Percentiles rank a stretch among this genome's conserved stretches.
These are phyloP conservation scores for Noctua comes DNA, from an alignment of 2,888 invertebrate genomes.

Conservation along the genomic window DNA sequence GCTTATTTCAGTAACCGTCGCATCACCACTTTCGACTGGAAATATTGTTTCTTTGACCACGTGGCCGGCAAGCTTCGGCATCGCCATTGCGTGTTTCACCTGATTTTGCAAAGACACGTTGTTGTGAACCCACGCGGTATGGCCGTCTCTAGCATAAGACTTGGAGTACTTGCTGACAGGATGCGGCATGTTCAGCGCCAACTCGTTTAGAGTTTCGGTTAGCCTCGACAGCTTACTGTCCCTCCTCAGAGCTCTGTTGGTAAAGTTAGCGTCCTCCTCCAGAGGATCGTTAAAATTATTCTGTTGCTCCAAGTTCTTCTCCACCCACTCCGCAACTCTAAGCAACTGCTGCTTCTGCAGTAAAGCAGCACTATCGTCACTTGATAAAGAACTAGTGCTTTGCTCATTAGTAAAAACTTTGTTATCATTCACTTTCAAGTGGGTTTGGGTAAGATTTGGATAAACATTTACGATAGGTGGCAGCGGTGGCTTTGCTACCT, in stretches of 20 bases:
- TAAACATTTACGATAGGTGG: constrained; percentile 87
- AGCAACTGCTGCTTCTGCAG: constrained; percentile 92
- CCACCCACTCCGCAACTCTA: constrained; percentile 94
- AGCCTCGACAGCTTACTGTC: constrained; percentile 83
- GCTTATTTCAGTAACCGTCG: constrained; percentile 82
- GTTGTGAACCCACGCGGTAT: constrained; percentile 80
- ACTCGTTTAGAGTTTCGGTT: constrained; percentile 85
- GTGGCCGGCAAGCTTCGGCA: constrained; percentile 76
- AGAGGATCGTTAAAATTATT: constrained; percentile 85
- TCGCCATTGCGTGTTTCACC: constrained; percentile 63
- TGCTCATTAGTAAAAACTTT: constrained; percentile 88
- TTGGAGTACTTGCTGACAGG: constrained; percentile 87
- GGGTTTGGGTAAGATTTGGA: constrained; percentile 87
- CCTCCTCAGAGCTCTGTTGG: constrained; percentile 76
- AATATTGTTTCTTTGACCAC: constrained; percentile 85
- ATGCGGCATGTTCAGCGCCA: constrained; percentile 88
- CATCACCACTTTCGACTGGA: constrained; percentile 84
- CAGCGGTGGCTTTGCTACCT: constrained; percentile 76
- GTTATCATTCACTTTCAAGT: constrained; percentile 86
- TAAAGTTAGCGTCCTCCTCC: constrained; percentile 84
- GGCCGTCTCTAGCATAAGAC: constrained; percentile 77
- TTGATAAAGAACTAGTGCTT: constrained; percentile 88
- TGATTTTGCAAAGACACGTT: constrained; percentile 66
- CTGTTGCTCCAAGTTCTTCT: constrained; percentile 91
- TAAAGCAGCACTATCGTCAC: constrained; percentile 89